These are phyloP conservation scores for Dynastes tityus DNA, from an alignment of 2,888 invertebrate genomes.

Conservation along the genomic window DNA sequence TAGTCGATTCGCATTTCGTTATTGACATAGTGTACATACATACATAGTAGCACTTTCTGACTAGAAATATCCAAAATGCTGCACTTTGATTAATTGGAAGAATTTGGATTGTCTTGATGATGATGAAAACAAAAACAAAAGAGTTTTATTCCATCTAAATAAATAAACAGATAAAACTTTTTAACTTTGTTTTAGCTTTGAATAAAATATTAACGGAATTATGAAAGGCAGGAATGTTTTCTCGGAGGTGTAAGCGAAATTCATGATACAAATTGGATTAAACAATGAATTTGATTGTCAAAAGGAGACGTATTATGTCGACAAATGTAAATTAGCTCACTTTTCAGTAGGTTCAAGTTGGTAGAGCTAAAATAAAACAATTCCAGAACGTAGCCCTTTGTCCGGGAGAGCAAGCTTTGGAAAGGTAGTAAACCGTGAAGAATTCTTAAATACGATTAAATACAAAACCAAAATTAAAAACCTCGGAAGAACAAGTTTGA, in stretches of 20 bases:
- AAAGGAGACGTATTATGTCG: slow-evolving; percentile 36
- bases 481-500: slow-evolving; percentile 52
- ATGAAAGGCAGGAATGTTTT: background rate
- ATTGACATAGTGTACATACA: too few relatives aligned
- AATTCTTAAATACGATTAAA: slow-evolving; percentile 56
- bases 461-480: slow-evolving; percentile 56
- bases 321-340: slow-evolving; percentile 40
- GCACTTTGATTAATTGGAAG: too few relatives aligned
- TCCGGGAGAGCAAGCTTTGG: slow-evolving; percentile 45
- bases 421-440: slow-evolving; percentile 50
- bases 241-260: slow-evolving; percentile 16
- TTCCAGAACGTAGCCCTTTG: slow-evolving; percentile 43
- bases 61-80: too few relatives aligned
- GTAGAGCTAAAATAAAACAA: slow-evolving; percentile 25
- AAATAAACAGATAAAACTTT: slow-evolving; percentile 6
- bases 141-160: background rate
- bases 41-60: too few relatives aligned
- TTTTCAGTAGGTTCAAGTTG: slow-evolving; percentile 2
- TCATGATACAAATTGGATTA: slow-evolving; percentile 35
- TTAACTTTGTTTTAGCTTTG: slow-evolving; percentile 9
- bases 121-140: too few relatives aligned
- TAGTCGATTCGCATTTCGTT: too few relatives aligned
- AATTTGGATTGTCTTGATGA: too few relatives aligned
- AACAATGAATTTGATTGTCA: slow-evolving; percentile 39
- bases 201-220: slow-evolving; percentile 11